phyloP scores from a whole-genome alignment of 2,797 vertebrate genomes.

The Catostomus latipinnis region DNA sequence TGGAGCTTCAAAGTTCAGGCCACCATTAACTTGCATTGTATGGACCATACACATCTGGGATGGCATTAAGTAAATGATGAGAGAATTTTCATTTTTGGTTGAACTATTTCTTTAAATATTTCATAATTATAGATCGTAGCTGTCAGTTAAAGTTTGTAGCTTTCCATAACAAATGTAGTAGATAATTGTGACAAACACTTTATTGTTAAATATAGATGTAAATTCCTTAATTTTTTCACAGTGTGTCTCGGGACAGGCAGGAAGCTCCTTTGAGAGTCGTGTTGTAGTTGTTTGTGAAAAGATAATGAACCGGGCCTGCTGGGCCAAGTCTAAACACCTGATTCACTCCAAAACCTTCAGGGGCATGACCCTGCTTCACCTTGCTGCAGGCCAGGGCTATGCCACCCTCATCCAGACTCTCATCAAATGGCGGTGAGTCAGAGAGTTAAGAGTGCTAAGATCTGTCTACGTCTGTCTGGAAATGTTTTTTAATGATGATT shows the following conservation, averaged over 20 bases:
- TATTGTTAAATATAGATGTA: too few species aligned
- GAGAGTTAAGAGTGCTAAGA: neutral
- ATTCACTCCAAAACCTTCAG: conserved; percentile 99
- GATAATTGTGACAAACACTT: too few species aligned
- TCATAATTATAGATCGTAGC: too few species aligned
- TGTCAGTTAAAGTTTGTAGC: too few species aligned
- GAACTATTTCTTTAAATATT: too few species aligned
- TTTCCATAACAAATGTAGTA: too few species aligned
- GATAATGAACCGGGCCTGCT: conserved; percentile 99
- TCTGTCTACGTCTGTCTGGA: neutral
- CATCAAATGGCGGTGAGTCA: conserved; percentile 97
- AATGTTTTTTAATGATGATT: too few species aligned
- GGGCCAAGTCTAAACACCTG: conserved; percentile 98
- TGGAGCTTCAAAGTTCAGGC: too few species aligned
- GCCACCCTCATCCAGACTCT: conserved; percentile 99
- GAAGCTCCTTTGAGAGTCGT: conserved; percentile 97
- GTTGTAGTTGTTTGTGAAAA: conserved; percentile 99
- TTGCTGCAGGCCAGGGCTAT: conserved; percentile 97
- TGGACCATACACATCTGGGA: too few species aligned
- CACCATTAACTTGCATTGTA: too few species aligned
- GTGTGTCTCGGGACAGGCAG: conserved; percentile 81
- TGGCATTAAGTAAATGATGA: too few species aligned
- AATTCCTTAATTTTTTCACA: conserved; percentile 4
- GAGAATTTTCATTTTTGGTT: too few species aligned
- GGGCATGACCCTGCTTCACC: conserved; percentile 97